Conservation (phyloP, 2,113 vertebrate species). For the Aspiorhynchus laticeps region DNA sequence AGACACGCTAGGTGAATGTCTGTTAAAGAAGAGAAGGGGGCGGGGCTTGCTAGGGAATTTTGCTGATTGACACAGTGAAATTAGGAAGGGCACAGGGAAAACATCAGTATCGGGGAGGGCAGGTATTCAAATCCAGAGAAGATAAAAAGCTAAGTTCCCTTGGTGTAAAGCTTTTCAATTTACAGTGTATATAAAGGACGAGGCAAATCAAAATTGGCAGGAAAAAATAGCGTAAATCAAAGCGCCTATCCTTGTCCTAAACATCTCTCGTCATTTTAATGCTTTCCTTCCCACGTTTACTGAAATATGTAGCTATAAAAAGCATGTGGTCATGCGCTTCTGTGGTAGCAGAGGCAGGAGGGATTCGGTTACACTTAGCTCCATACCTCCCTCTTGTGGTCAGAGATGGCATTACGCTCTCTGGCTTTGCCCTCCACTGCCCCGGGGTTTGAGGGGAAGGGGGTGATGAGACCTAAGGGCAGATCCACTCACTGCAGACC, state of each 20-base stretch:
- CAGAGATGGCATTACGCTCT: conserved; percentile 63
- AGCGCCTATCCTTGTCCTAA: conserved; percentile 29
- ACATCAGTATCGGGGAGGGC: conserved; percentile 61
- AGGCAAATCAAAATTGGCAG: conserved; percentile 19
- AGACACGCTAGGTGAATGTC: conserved; percentile 58
- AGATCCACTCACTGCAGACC: conserved; percentile 49
- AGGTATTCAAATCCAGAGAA: conserved; percentile 52
- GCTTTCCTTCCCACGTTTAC: conserved; percentile 51
- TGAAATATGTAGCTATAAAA: conserved; percentile 31
- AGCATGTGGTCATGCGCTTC: conserved; percentile 26
- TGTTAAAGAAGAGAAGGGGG: conserved; percentile 53
- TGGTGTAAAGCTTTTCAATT: conserved; percentile 43
- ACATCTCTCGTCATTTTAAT: conserved; percentile 14
- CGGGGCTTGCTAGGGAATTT: conserved; percentile 57
- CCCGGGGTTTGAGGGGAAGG: conserved; percentile 11
- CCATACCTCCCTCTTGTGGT: conserved; percentile 75
- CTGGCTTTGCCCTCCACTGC: conserved; percentile 37
- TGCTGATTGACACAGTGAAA: conserved; percentile 61
- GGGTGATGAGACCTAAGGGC: not conserved
- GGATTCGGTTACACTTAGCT: conserved; percentile 68
- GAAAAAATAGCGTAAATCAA: conserved; percentile 46
- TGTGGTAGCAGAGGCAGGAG: conserved; percentile 56
- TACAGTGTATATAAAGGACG: conserved; percentile 33
- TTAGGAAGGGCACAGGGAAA: conserved; percentile 55
- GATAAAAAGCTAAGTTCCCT: conserved; percentile 58